phyloP scores from a whole-genome alignment of 2,888 invertebrate genomes.

The Liopterus haemorrhoidalis region DNA sequence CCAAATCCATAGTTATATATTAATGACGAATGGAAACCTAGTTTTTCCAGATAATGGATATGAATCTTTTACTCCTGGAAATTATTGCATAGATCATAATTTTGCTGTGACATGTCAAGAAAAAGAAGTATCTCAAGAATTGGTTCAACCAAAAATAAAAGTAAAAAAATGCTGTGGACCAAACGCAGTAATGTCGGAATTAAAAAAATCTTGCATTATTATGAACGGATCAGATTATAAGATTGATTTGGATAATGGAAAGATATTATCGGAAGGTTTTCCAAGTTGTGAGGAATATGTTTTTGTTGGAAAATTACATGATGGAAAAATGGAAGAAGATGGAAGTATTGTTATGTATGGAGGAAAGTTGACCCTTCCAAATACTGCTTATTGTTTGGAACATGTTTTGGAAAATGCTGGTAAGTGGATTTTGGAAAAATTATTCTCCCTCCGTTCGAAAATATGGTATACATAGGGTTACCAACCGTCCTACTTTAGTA shows the following conservation, averaged over 20 bases:
- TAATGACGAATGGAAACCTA: too few species aligned
- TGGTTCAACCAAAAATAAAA: too few species aligned
- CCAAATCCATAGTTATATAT: too few species aligned
- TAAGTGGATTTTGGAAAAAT: conserved; percentile 45
- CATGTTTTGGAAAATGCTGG: conserved; percentile 45
- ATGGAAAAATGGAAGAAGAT: conserved; percentile 49
- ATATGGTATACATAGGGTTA: too few species aligned
- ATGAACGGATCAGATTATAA: conserved; percentile 38
- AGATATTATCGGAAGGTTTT: conserved; percentile 38
- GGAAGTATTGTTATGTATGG: conserved; percentile 52
- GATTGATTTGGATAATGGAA: conserved; percentile 38
- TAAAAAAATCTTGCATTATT: conserved; percentile 47
- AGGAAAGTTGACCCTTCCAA: conserved; percentile 42
- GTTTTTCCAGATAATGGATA: too few species aligned
- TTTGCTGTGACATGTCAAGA: too few species aligned
- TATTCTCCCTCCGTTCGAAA: conserved; percentile 39
- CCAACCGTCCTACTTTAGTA: too few species aligned
- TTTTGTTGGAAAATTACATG: conserved; percentile 53
- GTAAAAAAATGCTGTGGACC: conserved; percentile 67
- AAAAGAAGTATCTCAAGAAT: too few species aligned
- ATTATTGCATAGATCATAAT: too few species aligned
- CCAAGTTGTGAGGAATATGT: conserved; percentile 50
- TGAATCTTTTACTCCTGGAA: too few species aligned
- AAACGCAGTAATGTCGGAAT: conserved; percentile 56
- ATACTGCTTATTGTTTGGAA: conserved; percentile 47